Base-by-base conservation (phyloP, 1,140 invertebrate species). In the Orchestia grillus region DNA sequence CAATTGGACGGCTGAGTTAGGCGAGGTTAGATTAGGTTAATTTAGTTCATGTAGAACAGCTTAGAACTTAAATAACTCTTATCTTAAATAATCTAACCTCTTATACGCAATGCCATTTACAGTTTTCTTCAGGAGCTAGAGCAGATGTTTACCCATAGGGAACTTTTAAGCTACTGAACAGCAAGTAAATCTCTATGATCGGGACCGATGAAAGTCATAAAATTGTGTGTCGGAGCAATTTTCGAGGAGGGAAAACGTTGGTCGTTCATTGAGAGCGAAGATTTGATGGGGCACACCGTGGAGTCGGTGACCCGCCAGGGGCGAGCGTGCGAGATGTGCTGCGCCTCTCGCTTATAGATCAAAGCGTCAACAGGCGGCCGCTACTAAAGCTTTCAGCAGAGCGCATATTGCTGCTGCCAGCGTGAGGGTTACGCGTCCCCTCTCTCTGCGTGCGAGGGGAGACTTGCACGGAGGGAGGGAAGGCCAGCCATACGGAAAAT, bases 321-420 rank as follows among this genome's bases (percentile, higher is more conserved):
- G 36, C 28, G 62, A 77, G 62, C 11, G 62, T 36, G 62, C 28
- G 62, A 77, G 62, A 36, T 36, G 62, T 36, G 62, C 95, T 45
- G 42, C 77, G 47, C 57, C 16, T 95, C 94, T 95, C 95, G 53
- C 95, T 47, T 42, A 42, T n/a, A 42, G 8, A 45, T 42, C 42
- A 43, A 45, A 44, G 47, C 42, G 42, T 77, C 45, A 45, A 95
- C 95, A 57, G 42, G 42, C 47, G 47, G 62, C 62, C 62, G 62
- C 62, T 77, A 77, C 62, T 87, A 44, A 96, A 87, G 87, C 62
- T 96, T 88, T 77, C 95, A 88, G 62, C 95, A 62, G 41, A 44
- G 95, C 44, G 42, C 53, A 53, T 87, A 44, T 42, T 45, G 95
- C 41, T 53, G 95, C 41, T 43, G 44, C 42, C 45, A 57, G 95